Evolutionary conservation across 1,140 invertebrate species (phyloP).

Genomic region (Batillaria attramentaria): DNA sequence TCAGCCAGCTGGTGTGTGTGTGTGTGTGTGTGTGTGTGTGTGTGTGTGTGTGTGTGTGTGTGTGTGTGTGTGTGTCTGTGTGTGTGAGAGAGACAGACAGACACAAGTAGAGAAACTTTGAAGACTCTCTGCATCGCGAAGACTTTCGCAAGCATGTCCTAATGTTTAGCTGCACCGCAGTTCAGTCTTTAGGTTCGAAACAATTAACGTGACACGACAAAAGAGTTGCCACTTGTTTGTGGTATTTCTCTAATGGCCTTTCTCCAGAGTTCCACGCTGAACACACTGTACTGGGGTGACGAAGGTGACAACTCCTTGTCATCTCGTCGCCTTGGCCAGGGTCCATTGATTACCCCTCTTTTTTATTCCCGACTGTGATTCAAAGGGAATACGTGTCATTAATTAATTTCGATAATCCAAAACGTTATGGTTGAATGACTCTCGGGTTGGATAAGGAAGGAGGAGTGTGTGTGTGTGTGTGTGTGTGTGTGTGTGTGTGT

Average conservation of each 20-base stretch:
- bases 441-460: too few species aligned
- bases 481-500: not conserved
- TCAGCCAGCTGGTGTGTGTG: not conserved
- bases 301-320: too few species aligned
- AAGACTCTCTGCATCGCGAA: not conserved
- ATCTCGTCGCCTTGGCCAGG: too few species aligned
- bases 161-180: not conserved
- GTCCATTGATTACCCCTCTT: too few species aligned
- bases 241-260: too few species aligned
- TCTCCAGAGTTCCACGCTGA: too few species aligned
- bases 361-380: too few species aligned
- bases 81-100: not conserved
- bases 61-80: not conserved
- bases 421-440: too few species aligned
- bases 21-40: not conserved
- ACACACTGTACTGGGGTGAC: too few species aligned
- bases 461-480: not conserved
- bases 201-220: not conserved
- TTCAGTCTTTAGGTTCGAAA: not conserved
- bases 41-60: conserved; percentile 8
- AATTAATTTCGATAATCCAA: too few species aligned
- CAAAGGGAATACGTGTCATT: too few species aligned
- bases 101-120: not conserved
- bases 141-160: too few species aligned
- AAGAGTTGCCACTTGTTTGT: not conserved